Percentiles rank a stretch among this genome's conserved stretches.
phyloP scores from a whole-genome alignment of 1,140 invertebrate genomes.

The Ceratosolen fusciceps region DNA sequence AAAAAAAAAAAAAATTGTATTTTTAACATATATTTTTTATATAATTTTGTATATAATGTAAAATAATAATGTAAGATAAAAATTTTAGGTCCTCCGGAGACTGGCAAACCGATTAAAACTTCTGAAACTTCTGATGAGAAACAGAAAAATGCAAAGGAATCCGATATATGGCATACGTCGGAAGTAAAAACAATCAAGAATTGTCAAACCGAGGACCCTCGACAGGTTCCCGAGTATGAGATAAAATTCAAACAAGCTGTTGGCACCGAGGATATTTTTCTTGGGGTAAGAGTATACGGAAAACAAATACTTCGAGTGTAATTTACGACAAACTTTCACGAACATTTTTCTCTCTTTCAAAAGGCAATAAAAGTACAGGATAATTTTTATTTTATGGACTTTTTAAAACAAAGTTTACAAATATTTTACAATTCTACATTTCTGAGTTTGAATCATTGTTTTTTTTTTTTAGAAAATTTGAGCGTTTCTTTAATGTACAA shows the following conservation, averaged over 20 bases:
- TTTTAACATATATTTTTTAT: neutral
- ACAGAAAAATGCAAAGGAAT: slow-evolving; percentile 51
- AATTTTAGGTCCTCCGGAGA: slow-evolving; percentile 18
- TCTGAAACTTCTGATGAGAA: neutral
- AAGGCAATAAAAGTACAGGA: neutral
- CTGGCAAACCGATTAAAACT: neutral
- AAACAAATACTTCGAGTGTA: neutral
- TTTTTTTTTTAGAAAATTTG: too few species aligned
- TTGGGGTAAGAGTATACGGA: slow-evolving; percentile 76
- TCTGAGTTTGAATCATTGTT: too few species aligned
- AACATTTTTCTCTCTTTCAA: neutral
- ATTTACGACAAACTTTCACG: neutral
- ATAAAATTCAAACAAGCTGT: slow-evolving; percentile 89
- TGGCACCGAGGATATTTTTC: slow-evolving; percentile 86
- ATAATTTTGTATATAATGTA: neutral
- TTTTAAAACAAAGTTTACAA: neutral
- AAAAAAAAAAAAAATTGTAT: slow-evolving; percentile 4
- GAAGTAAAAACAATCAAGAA: slow-evolving; percentile 66
- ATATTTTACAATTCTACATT: neutral
- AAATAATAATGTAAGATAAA: slow-evolving; percentile 25
- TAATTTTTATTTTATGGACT: neutral
- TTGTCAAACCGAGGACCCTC: slow-evolving; percentile 75
- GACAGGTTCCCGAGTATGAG: slow-evolving; percentile 82
- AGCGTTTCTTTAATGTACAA: too few species aligned
- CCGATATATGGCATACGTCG: slow-evolving; percentile 74